Evolutionary conservation across 2,113 vertebrate genomes (phyloP).

Genomic region (Copsychus sechellarum): DNA sequence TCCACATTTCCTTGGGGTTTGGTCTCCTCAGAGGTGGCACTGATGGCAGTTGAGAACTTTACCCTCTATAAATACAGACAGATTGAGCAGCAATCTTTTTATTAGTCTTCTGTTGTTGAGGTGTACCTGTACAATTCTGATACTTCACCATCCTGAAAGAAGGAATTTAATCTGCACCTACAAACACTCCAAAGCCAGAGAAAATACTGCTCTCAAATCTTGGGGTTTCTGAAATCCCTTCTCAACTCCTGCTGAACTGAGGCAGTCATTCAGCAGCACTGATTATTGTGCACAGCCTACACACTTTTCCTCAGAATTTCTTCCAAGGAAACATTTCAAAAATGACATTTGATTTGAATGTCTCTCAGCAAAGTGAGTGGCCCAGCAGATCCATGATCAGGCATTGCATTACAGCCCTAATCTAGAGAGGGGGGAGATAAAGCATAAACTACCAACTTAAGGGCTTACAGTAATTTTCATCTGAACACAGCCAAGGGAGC

Average conservation of each 20-base stretch:
- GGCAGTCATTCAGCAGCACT: neutral
- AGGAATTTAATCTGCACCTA: neutral
- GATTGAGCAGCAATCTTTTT: neutral
- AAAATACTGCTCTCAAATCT: neutral
- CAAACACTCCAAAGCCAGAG: neutral
- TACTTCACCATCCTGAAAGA: neutral
- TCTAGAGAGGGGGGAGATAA: neutral
- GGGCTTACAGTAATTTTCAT: neutral
- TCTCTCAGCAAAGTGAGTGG: neutral
- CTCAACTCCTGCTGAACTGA: neutral
- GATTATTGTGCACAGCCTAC: neutral
- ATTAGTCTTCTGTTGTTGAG: neutral
- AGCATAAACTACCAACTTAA: neutral
- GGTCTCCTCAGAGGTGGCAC: neutral
- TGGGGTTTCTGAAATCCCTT: neutral
- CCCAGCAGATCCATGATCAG: neutral
- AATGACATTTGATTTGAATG: neutral
- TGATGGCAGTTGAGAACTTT: neutral
- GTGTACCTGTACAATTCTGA: neutral
- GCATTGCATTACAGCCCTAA: neutral
- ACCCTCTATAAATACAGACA: neutral
- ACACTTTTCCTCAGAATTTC: neutral
- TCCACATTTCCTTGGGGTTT: fast-evolving
- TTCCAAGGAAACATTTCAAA: neutral
- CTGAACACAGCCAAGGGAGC: neutral